Evolutionary conservation across 2,888 invertebrate species (phyloP).

Genomic region (Eupithecia tripunctaria): DNA sequence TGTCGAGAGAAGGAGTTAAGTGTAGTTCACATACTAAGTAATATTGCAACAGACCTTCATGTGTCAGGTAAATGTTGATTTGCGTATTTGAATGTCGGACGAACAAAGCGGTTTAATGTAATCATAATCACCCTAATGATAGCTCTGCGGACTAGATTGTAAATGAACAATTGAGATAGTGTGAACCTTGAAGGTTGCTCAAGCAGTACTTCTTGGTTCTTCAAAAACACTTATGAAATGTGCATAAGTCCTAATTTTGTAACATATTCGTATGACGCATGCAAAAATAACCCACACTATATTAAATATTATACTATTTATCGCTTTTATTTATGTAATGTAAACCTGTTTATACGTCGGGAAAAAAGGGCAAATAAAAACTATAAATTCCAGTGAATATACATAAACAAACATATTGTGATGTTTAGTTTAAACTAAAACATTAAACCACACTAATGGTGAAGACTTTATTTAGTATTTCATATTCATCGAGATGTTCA

Average conservation of each 20-base stretch:
- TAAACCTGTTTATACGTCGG: no score
- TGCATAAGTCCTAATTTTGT: neutral
- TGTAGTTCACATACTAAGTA: neutral
- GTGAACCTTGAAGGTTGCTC: constrained; percentile 56
- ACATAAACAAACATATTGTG: no score
- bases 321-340: no score
- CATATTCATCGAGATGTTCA: no score
- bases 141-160: constrained; percentile 55
- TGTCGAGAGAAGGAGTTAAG: constrained; percentile 44
- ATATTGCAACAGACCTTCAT: constrained; percentile 32
- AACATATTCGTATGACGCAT: neutral
- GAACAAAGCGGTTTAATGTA: constrained; percentile 62
- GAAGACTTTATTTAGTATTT: no score
- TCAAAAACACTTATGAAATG: constrained; percentile 22
- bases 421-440: no score
- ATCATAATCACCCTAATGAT: constrained; percentile 58
- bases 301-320: no score
- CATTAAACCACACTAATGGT: no score
- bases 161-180: constrained; percentile 57
- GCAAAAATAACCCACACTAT: neutral
- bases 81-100: constrained; percentile 54
- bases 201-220: constrained; percentile 37
- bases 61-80: constrained; percentile 36
- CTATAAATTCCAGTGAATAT: no score
- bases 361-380: no score